A percentile compares a stretch with the other conserved stretches of the same genome.
Evolutionary conservation across 2,888 invertebrate species (phyloP).

Genomic region (Macrophya annulata): DNA sequence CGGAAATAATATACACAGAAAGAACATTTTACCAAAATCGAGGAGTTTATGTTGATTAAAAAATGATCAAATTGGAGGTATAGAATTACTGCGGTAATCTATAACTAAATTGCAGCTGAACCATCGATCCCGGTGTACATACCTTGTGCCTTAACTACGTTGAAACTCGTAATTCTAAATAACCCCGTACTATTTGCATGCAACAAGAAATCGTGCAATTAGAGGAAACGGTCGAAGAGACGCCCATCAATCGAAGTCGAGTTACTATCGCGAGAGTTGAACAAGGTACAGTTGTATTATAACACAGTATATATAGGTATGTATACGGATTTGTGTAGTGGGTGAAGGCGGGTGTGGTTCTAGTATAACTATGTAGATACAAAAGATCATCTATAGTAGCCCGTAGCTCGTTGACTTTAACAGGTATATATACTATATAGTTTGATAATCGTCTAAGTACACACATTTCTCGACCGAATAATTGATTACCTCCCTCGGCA

Average conservation of each 20-base stretch:
- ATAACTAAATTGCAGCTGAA: background rate
- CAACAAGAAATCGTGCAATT: background rate
- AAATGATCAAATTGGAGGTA: background rate
- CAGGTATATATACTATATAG: background rate
- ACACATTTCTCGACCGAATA: slow-evolving; percentile 36
- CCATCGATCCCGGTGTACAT: background rate
- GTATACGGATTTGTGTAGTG: background rate
- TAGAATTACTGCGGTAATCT: background rate
- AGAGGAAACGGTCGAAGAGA: slow-evolving; percentile 18
- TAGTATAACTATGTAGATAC: background rate
- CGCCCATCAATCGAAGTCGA: slow-evolving; percentile 43
- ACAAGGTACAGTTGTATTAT: background rate
- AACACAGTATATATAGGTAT: too few relatives aligned
- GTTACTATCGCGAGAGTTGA: slow-evolving; percentile 25
- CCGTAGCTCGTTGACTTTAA: slow-evolving; percentile 29
- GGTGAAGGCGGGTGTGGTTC: background rate
- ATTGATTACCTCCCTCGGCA: slow-evolving; percentile 51
- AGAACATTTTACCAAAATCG: background rate
- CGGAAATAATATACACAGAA: background rate
- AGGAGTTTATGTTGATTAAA: background rate
- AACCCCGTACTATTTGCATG: slow-evolving; percentile 23
- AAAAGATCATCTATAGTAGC: slow-evolving; percentile 44
- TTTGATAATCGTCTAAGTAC: slow-evolving; percentile 46
- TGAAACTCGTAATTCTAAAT: slow-evolving; percentile 7
- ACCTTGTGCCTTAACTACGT: background rate